These are phyloP conservation scores for Elanoides forficatus DNA, from an alignment of 2,113 vertebrate genomes.

Conservation along the genomic window DNA sequence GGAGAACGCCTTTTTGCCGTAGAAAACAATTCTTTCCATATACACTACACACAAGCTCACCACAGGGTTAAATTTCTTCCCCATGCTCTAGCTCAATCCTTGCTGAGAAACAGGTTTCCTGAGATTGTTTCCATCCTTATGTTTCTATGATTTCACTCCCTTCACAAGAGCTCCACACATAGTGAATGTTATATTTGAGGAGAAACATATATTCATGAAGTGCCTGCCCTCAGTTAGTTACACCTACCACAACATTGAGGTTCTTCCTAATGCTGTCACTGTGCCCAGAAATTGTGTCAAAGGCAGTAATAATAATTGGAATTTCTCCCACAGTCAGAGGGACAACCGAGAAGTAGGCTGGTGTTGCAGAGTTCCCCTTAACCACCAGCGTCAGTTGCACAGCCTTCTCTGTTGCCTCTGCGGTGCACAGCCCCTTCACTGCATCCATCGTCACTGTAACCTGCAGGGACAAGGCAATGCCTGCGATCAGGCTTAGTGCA, in stretches of 20 bases:
- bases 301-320: conserved; percentile 62
- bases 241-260: conserved; percentile 50
- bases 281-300: background rate
- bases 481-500: background rate
- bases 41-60: background rate
- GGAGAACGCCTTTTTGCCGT: background rate
- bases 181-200: background rate
- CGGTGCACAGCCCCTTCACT: background rate
- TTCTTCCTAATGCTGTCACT: conserved; percentile 35
- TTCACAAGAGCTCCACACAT: background rate
- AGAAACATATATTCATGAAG: background rate
- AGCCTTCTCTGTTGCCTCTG: background rate
- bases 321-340: conserved; percentile 63
- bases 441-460: background rate
- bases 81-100: background rate
- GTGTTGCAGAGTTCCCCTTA: conserved; percentile 60
- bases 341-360: conserved; percentile 69
- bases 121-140: background rate
- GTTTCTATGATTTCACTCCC: background rate
- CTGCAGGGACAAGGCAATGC: background rate
- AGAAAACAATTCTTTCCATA: background rate
- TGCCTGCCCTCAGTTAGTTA: background rate
- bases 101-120: background rate
- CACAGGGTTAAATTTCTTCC: background rate
- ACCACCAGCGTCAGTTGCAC: conserved; percentile 16